phyloP scores from a whole-genome alignment of 1,140 invertebrate species.

The Hyphantria cunea region DNA sequence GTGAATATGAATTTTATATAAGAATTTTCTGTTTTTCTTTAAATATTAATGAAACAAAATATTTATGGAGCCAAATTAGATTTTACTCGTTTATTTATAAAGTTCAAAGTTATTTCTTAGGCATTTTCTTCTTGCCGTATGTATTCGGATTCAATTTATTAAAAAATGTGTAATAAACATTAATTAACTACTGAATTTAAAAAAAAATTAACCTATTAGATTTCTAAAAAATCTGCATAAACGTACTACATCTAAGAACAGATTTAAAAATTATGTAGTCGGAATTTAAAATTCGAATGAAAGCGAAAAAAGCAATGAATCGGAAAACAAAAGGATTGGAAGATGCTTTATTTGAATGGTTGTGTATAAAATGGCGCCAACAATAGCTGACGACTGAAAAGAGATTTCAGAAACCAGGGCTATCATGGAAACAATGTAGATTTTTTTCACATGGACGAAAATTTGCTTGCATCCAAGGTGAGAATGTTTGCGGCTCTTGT shows the following conservation, averaged over 20 bases:
- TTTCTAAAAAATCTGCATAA: too few relatives aligned
- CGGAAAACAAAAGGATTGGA: constrained; percentile 27
- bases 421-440: constrained; percentile 20
- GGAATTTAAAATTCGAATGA: constrained; percentile 24
- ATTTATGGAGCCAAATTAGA: constrained; percentile 4
- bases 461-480: constrained; percentile 2
- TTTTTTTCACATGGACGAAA: constrained; percentile 15
- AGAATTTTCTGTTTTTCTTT: neutral
- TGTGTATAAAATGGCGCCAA: constrained; percentile 24
- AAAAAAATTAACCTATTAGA: too few relatives aligned
- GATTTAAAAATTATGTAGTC: constrained; percentile 5
- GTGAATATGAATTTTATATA: constrained; percentile 30
- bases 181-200: too few relatives aligned
- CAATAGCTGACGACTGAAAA: constrained; percentile 19
- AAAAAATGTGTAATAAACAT: too few relatives aligned
- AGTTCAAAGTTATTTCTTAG: too few relatives aligned
- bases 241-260: too few relatives aligned
- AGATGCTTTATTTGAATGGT: constrained; percentile 18
- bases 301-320: constrained; percentile 26
- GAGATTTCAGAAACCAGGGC: constrained; percentile 23
- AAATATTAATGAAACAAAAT: too few relatives aligned
- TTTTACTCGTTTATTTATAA: too few relatives aligned
- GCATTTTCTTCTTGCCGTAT: neutral
- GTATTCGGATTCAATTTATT: neutral
- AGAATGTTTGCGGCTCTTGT: constrained; percentile 8